Percentiles rank a stretch among this genome's conserved stretches.
Evolutionary conservation across 1,140 invertebrate genomes (phyloP).

Genomic region (Latrodectus geometricus): DNA sequence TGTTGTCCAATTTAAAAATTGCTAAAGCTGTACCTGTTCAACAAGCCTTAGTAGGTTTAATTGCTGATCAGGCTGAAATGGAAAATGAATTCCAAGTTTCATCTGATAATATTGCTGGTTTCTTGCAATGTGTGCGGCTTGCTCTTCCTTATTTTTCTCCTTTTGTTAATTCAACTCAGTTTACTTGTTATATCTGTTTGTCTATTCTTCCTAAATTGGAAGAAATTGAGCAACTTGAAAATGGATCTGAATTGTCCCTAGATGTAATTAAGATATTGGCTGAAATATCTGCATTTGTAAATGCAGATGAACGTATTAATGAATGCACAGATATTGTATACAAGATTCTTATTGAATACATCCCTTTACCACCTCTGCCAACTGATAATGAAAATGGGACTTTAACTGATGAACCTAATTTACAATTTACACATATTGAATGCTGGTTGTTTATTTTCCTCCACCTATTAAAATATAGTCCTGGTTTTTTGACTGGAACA

Average conservation of each 20-base stretch:
- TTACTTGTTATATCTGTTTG: conserved; percentile 87
- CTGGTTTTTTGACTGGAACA: conserved; percentile 79
- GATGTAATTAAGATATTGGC: conserved; percentile 89
- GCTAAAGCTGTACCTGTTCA: conserved; percentile 85
- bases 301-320: conserved; percentile 80
- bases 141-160: conserved; percentile 83
- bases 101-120: conserved; percentile 81
- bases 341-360: conserved; percentile 68
- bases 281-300: conserved; percentile 83
- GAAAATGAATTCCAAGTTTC: conserved; percentile 80
- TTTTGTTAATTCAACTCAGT: conserved; percentile 87
- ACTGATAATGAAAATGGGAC: conserved; percentile 71
- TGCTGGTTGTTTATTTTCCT: conserved; percentile 92
- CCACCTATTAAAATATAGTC: conserved; percentile 83
- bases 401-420: conserved; percentile 74
- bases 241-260: conserved; percentile 73
- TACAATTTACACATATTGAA: conserved; percentile 94
- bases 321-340: conserved; percentile 79
- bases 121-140: conserved; percentile 86
- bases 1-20: conserved; percentile 83
- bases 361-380: conserved; percentile 81
- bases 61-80: conserved; percentile 84
- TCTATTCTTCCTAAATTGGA: conserved; percentile 80
- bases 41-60: conserved; percentile 86
- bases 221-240: conserved; percentile 64